Base-by-base conservation (phyloP, 64 coral and sea anemone species). In the Cladopsammia gracilis region DNA sequence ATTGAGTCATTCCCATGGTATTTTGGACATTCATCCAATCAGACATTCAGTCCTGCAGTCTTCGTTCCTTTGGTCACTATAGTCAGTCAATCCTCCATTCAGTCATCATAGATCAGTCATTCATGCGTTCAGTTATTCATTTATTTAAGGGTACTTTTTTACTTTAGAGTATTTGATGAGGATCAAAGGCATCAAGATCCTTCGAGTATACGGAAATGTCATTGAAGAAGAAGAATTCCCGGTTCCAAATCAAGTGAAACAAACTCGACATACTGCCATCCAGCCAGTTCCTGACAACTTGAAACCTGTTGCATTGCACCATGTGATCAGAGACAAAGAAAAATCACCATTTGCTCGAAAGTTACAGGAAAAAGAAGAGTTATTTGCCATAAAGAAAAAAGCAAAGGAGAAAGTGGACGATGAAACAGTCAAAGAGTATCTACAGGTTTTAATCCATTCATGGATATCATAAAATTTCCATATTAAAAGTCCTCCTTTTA, bases 201-300 rank as follows among this genome's bases (percentile, higher is more conserved):
- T 98, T 15, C 90, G 96, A 54, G 69, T 98, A 5, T 92, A 98
- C 45, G 88, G 96, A 16, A 73, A 67, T 42, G 59, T 62, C 12
- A 89, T 77, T 49, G 89, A 95, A n/a, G 75, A 92, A 54, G 51
- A 61, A 14, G 96, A 92, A 24, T 98, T 92, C 71, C 96, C 96
- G 4, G 85, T 98, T 19, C 96, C 96, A 2, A 95, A 98, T 71
- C 92, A 82, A 23, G 60, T 89, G 46, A 92, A 50, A 11, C 49
- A 23, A 9, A 70, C 59, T 58, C 86, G 92, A 52, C 76, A 79
- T 34, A 88, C 85, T 0, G 45, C 25, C 77, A 79, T 62, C 42
- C 48, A 95, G 42, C 8, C 69, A 7, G 57, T 61, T 57, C 72
- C 87, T 20, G 9, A 73, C 15, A 44, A 85, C 7, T 71, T 95